These are phyloP conservation scores for Artibeus lituratus DNA, from an alignment of 2,797 vertebrate species.

Conservation along the genomic window DNA sequence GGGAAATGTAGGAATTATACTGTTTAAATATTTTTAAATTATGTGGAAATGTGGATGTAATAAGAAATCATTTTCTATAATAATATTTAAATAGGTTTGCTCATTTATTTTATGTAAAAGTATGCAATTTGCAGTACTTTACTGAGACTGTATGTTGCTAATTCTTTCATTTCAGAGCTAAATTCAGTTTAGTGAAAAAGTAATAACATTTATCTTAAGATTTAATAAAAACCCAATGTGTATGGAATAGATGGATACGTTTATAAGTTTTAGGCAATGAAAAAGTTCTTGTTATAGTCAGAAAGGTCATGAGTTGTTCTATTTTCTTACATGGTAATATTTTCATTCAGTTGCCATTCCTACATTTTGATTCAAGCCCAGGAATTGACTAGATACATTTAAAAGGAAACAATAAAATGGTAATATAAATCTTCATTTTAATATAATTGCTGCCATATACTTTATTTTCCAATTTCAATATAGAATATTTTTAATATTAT, in stretches of 20 bases:
- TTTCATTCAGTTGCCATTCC: not conserved
- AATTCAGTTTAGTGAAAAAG: conserved; percentile 6
- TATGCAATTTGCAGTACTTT: not conserved
- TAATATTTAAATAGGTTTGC: conserved; percentile 8
- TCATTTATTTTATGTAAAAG: not conserved
- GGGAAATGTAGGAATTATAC: not conserved
- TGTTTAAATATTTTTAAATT: conserved; percentile 37
- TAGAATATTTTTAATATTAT: conserved; percentile 13
- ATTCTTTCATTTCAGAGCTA: not conserved
- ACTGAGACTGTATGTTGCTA: not conserved
- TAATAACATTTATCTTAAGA: not conserved
- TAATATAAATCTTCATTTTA: conserved; percentile 20
- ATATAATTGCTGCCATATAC: not conserved
- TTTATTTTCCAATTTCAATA: conserved; percentile 35
- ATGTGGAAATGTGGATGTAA: not conserved
- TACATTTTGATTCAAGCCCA: not conserved
- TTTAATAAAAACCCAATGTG: not conserved
- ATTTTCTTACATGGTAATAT: not conserved
- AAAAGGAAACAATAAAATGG: not conserved
- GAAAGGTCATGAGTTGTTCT: not conserved
- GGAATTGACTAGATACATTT: not conserved
- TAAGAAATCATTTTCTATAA: not conserved
- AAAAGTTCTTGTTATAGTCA: not conserved
- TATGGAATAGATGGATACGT: not conserved
- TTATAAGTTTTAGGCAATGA: not conserved